These are phyloP conservation scores for Palythoa heliodiscus DNA, from an alignment of 92 coral and sea anemone genomes.

Conservation along the genomic window DNA sequence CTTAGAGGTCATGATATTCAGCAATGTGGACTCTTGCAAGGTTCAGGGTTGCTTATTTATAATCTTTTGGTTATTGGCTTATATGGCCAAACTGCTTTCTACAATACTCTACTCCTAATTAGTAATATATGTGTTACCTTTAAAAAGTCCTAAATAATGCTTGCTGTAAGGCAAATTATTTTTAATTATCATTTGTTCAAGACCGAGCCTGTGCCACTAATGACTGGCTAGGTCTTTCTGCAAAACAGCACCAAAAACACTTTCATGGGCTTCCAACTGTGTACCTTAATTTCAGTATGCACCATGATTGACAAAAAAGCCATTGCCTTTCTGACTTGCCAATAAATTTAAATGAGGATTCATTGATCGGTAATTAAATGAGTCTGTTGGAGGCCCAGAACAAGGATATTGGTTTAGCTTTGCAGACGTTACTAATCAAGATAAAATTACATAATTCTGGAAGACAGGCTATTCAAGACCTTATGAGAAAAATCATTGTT, in stretches of 20 bases:
- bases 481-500: slow-evolving; percentile 16
- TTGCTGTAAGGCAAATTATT: slow-evolving; percentile 19
- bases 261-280: slow-evolving; percentile 35
- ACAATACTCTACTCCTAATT: slow-evolving; percentile 34
- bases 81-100: slow-evolving; percentile 41
- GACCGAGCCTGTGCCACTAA: slow-evolving; percentile 6
- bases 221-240: slow-evolving; percentile 25
- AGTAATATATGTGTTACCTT: slow-evolving; percentile 21
- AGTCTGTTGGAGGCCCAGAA: slow-evolving; percentile 26
- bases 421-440: slow-evolving; percentile 12
- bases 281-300: slow-evolving; percentile 35
- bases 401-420: slow-evolving; percentile 27
- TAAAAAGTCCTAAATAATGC: slow-evolving; percentile 35
- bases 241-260: slow-evolving; percentile 27
- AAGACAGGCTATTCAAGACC: neutral
- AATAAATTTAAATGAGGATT: slow-evolving; percentile 17
- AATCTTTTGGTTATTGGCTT: slow-evolving; percentile 23
- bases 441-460: neutral
- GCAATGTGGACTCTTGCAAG: slow-evolving; percentile 31
- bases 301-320: slow-evolving; percentile 41
- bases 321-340: slow-evolving; percentile 40
- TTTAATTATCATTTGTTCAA: slow-evolving; percentile 22
- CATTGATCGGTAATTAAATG: slow-evolving; percentile 29
- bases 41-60: slow-evolving; percentile 25
- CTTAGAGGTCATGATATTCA: slow-evolving; percentile 20